phyloP scores from a whole-genome alignment of 1,140 invertebrate genomes.

The Magallana angulata region DNA sequence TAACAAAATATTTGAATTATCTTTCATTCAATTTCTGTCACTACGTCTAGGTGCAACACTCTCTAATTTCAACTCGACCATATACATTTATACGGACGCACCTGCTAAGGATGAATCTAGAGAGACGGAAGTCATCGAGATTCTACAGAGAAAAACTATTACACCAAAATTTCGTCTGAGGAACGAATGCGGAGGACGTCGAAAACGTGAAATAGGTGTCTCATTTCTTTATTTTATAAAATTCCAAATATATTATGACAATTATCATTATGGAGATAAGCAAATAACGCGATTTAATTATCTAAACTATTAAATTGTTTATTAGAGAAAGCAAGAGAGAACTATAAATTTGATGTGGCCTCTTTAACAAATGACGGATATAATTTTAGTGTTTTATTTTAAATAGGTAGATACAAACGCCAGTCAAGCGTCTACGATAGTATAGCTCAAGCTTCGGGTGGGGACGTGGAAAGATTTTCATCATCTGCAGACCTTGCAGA shows the following conservation, averaged over 20 bases:
- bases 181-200: not conserved
- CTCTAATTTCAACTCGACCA: not conserved
- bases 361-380: too few relatives aligned
- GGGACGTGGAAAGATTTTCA: not conserved
- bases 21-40: not conserved
- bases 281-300: too few relatives aligned
- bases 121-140: not conserved
- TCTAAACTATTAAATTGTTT: too few relatives aligned
- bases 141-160: conserved; percentile 9
- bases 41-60: not conserved
- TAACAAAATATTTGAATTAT: too few relatives aligned
- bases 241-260: too few relatives aligned
- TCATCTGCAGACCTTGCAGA: not conserved
- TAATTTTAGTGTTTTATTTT: too few relatives aligned
- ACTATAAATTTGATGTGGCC: too few relatives aligned
- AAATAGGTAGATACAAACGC: not conserved
- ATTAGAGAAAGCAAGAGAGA: too few relatives aligned
- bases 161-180: not conserved
- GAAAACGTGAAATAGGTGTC: not conserved
- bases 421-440: not conserved
- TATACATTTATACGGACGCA: conserved; percentile 25
- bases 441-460: not conserved
- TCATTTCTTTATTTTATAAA: too few relatives aligned
- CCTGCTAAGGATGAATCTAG: not conserved
- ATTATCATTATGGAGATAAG: too few relatives aligned